phyloP scores from a whole-genome alignment of 2,113 vertebrate genomes.

The Melanerpes aurifrons region DNA sequence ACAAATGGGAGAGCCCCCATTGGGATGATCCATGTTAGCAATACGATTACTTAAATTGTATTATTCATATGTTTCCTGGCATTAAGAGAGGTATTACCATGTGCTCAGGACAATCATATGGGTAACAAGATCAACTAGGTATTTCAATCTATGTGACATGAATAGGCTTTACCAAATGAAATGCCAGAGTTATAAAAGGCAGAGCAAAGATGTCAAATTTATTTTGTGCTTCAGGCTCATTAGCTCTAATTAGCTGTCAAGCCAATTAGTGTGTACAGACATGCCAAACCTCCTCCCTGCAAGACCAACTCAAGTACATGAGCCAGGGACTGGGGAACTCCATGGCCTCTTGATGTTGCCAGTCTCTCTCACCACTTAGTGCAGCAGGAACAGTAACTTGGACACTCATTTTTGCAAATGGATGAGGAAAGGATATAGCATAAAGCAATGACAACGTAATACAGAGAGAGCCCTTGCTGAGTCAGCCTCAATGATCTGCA shows the following conservation, averaged over 20 bases:
- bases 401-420: fast-evolving
- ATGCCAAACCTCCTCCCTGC: neutral
- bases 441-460: neutral
- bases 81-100: neutral
- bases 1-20: neutral
- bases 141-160: slow-evolving; percentile 9
- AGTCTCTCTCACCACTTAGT: neutral
- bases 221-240: neutral
- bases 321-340: neutral
- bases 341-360: fast-evolving
- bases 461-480: neutral
- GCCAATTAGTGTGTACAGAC: slow-evolving; percentile 6
- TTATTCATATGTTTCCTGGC: neutral
- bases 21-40: neutral
- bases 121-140: slow-evolving; percentile 12
- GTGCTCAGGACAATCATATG: neutral
- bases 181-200: neutral
- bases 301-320: neutral
- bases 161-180: slow-evolving; percentile 16
- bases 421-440: neutral
- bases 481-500: neutral
- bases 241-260: slow-evolving; percentile 42
- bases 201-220: slow-evolving; percentile 23
- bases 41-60: neutral
- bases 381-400: neutral